phyloP scores from a whole-genome alignment of 1,140 invertebrate species.

The Xylocopa sonorina region DNA sequence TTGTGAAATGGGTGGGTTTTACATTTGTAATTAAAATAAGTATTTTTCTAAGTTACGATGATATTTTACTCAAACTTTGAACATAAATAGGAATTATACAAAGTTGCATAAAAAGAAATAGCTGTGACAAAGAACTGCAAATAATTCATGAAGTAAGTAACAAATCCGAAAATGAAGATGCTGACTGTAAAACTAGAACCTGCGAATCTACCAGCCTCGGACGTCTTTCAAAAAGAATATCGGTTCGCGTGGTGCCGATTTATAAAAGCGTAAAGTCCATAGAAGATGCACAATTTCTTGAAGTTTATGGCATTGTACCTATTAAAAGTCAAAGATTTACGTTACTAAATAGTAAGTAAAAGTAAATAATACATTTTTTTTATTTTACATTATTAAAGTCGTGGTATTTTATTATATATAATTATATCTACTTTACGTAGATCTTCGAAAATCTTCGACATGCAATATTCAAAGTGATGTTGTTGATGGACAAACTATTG shows the following conservation, averaged over 20 bases:
- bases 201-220: conserved; percentile 21
- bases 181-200: conserved; percentile 7
- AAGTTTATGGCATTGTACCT: conserved; percentile 70
- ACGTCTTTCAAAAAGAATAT: conserved; percentile 61
- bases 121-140: conserved; percentile 48
- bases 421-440: conserved; percentile 29
- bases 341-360: conserved; percentile 47
- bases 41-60: not conserved
- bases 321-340: conserved; percentile 35
- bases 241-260: conserved; percentile 73
- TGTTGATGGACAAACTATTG: not conserved
- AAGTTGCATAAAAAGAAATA: conserved; percentile 57
- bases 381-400: not conserved
- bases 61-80: conserved; percentile 23
- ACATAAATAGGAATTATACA: conserved; percentile 56
- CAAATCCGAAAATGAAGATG: conserved; percentile 3
- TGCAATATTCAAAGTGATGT: conserved; percentile 18
- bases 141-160: conserved; percentile 29
- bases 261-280: conserved; percentile 56
- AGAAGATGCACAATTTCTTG: conserved; percentile 68
- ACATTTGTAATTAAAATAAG: conserved; percentile 5
- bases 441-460: conserved; percentile 24
- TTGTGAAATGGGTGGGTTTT: conserved; percentile 62
- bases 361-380: too few relatives aligned
- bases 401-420: not conserved